phyloP scores from a whole-genome alignment of 2,888 invertebrate genomes.

The Lycia hirtaria region DNA sequence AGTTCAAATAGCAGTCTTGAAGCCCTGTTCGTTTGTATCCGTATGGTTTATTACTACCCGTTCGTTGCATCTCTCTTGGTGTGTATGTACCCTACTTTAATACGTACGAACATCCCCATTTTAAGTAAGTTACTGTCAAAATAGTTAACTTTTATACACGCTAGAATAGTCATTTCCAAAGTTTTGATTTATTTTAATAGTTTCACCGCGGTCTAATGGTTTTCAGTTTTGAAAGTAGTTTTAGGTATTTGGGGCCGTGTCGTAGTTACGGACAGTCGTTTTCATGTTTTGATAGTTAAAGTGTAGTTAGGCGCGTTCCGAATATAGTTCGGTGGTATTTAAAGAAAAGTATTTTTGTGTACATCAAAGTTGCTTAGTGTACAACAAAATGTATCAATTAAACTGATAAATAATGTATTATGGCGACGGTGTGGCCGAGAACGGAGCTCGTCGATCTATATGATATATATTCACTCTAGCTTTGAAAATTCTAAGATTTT shows the following conservation, averaged over 20 bases:
- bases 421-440: too few relatives aligned
- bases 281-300: slow-evolving; percentile 1
- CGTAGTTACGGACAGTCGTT: slow-evolving; percentile 1
- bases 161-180: not conserved
- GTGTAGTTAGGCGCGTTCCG: not conserved
- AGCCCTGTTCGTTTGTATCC: too few relatives aligned
- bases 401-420: too few relatives aligned
- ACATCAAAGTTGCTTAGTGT: not conserved
- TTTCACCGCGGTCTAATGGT: slow-evolving; percentile 16
- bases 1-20: too few relatives aligned
- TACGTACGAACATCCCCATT: too few relatives aligned
- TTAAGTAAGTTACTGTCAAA: not conserved
- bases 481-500: too few relatives aligned
- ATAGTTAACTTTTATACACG: not conserved
- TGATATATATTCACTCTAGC: too few relatives aligned
- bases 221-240: slow-evolving; percentile 22
- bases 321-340: not conserved
- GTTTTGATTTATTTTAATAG: slow-evolving; percentile 22
- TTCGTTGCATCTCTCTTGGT: too few relatives aligned
- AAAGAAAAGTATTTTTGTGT: not conserved
- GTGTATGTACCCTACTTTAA: too few relatives aligned
- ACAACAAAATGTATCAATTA: too few relatives aligned
- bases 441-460: too few relatives aligned
- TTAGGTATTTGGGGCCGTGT: slow-evolving; percentile 5
- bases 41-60: too few relatives aligned